Evolutionary conservation across 2,113 vertebrate species (phyloP).

Genomic region (Erythrocebus patas): DNA sequence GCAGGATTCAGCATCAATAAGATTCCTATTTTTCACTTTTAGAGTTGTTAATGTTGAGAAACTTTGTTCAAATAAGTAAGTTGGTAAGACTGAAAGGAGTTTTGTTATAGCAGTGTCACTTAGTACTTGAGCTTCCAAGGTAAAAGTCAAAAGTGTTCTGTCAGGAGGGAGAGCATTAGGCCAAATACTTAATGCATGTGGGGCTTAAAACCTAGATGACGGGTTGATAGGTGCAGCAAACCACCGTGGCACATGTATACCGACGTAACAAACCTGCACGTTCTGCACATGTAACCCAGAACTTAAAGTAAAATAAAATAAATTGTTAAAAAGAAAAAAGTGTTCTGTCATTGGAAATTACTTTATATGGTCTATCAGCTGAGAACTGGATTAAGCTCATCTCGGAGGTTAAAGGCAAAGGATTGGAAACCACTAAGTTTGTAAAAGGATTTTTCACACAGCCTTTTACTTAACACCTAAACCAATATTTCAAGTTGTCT

Average conservation of each 20-base stretch:
- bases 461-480: not conserved
- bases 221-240: too few species aligned
- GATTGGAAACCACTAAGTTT: not conserved
- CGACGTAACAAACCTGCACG: too few species aligned
- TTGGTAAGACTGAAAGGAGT: not conserved
- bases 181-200: too few species aligned
- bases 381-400: not conserved
- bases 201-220: too few species aligned
- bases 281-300: too few species aligned
- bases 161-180: too few species aligned
- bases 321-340: too few species aligned
- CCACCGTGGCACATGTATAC: too few species aligned
- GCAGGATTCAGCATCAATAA: not conserved
- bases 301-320: too few species aligned
- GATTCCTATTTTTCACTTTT: not conserved
- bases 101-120: not conserved
- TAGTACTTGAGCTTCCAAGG: not conserved
- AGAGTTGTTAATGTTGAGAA: not conserved
- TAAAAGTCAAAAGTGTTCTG: not conserved
- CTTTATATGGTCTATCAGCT: not conserved
- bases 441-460: not conserved
- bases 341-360: not conserved
- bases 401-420: not conserved
- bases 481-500: not conserved
- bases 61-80: not conserved